These are phyloP conservation scores for Labroides dimidiatus DNA, from an alignment of 2,797 vertebrate genomes.

Conservation along the genomic window DNA sequence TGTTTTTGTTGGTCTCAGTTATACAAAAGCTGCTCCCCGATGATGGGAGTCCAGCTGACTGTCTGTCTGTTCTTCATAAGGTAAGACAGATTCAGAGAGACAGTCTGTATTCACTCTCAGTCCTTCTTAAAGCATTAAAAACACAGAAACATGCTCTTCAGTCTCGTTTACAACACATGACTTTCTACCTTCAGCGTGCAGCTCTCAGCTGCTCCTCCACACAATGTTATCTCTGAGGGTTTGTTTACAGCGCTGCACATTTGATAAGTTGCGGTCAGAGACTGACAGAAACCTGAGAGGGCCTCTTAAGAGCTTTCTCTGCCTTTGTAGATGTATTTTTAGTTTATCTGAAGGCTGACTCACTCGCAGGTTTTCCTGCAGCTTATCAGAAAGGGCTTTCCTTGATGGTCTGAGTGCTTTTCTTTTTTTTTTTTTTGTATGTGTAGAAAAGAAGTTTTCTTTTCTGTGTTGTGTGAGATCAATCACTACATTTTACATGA, in stretches of 20 bases:
- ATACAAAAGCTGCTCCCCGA: no score
- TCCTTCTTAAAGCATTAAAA: background rate
- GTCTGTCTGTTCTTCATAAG: no score
- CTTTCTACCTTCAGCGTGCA: background rate
- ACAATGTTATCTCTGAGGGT: slow-evolving; percentile 49
- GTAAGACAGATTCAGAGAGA: background rate
- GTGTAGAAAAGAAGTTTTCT: background rate
- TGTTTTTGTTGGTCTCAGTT: no score
- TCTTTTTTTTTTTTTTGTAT: background rate
- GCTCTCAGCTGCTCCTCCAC: slow-evolving; percentile 8
- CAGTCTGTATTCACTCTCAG: no score
- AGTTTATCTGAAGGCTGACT: slow-evolving; percentile 17
- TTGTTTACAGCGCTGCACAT: slow-evolving; percentile 32
- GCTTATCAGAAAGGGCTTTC: background rate
- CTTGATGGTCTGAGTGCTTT: background rate
- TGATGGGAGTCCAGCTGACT: background rate
- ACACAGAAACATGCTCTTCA: no score
- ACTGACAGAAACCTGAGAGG: background rate
- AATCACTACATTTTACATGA: slow-evolving; percentile 7
- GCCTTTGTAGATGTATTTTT: slow-evolving; percentile 30
- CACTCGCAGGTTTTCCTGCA: slow-evolving; percentile 4
- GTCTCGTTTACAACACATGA: background rate
- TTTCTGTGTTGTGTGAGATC: slow-evolving; percentile 4
- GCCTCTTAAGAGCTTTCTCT: slow-evolving; percentile 23
- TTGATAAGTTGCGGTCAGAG: slow-evolving; percentile 29